phyloP scores from a whole-genome alignment of 2,888 invertebrate species.

The Adelognathus sp. region DNA sequence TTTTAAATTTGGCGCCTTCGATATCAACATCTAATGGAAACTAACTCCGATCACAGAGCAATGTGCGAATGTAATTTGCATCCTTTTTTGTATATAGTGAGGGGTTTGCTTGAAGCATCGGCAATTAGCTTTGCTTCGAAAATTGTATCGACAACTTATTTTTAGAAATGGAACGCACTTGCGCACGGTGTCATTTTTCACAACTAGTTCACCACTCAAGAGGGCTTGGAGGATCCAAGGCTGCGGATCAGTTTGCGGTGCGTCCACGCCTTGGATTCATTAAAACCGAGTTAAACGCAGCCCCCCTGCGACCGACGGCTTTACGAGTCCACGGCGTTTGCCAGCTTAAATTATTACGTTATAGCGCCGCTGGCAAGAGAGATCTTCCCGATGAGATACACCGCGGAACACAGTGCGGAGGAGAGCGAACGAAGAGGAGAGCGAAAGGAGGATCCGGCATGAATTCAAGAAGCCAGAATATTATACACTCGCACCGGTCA shows the following conservation, averaged over 20 bases:
- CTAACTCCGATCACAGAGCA: no score
- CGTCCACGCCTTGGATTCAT: constrained; percentile 69
- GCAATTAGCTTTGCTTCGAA: no score
- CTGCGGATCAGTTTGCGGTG: constrained; percentile 6
- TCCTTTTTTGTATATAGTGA: no score
- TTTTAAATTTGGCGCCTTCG: no score
- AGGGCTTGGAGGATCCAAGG: background rate
- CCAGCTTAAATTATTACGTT: constrained; percentile 71
- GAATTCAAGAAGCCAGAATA: constrained; percentile 48
- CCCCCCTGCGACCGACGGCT: constrained; percentile 63
- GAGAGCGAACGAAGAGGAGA: constrained; percentile 38
- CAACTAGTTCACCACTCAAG: background rate
- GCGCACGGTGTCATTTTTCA: background rate
- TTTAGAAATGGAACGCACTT: background rate
- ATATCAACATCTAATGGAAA: no score
- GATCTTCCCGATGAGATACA: constrained; percentile 61
- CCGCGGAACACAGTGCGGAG: no score
- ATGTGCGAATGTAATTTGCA: no score
- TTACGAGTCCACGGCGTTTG: constrained; percentile 68
- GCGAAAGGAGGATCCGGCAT: constrained; percentile 54
- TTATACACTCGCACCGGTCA: constrained; percentile 3
- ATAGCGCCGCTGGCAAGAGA: constrained; percentile 62
- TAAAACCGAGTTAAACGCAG: constrained; percentile 72
- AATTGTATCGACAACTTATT: no score
- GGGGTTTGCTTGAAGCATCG: no score